Conservation (phyloP, 2,797 vertebrate species). For the Xenentodon cancila region DNA sequence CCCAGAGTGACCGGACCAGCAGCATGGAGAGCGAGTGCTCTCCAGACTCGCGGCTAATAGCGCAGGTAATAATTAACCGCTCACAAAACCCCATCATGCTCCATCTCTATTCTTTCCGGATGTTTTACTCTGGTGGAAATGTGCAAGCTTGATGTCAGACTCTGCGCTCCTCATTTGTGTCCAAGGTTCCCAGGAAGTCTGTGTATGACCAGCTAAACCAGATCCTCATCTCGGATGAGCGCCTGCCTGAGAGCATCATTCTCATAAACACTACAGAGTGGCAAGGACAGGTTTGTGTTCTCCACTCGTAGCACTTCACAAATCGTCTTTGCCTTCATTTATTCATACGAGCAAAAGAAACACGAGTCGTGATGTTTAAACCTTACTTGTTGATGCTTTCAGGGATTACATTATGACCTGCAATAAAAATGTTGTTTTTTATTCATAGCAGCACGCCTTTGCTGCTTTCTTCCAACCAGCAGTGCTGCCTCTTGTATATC, state of each 20-base stretch:
- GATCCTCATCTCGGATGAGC: conserved; percentile 85
- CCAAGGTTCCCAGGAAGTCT: conserved; percentile 84
- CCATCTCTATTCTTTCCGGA: background rate
- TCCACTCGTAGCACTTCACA: background rate
- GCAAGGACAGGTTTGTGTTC: conserved; percentile 83
- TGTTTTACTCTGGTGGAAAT: background rate
- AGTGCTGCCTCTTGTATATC: conserved; percentile 12
- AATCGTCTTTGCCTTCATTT: conserved; percentile 10
- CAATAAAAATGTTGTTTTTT: background rate
- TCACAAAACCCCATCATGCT: background rate
- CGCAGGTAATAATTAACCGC: conserved; percentile 68
- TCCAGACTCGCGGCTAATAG: conserved; percentile 75
- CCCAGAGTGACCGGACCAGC: conserved; percentile 80
- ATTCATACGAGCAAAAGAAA: background rate
- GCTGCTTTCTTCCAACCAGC: conserved; percentile 4
- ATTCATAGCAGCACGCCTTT: no score
- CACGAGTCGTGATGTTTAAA: background rate
- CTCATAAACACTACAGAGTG: conserved; percentile 85
- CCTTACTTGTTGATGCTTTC: background rate
- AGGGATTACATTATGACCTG: conserved; percentile 4
- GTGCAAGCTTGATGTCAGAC: conserved; percentile 7
- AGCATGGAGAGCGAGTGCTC: conserved; percentile 84
- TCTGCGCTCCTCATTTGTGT: conserved; percentile 22
- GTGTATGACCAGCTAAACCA: conserved; percentile 87
- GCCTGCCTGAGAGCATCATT: conserved; percentile 85